These are phyloP conservation scores for Nomada ferruginata DNA, from an alignment of 2,888 invertebrate species.

Conservation along the genomic window DNA sequence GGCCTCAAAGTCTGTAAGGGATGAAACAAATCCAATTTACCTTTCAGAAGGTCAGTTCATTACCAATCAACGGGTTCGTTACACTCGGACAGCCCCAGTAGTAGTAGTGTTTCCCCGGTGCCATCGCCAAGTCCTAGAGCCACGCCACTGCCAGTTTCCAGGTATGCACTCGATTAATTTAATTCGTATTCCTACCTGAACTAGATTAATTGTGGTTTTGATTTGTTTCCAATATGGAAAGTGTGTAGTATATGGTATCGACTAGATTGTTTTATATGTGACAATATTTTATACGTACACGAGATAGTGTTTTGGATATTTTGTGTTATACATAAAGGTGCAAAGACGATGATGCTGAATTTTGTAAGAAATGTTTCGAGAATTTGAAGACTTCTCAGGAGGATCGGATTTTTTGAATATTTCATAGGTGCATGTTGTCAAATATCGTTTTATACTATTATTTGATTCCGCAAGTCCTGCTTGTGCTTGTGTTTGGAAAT, in stretches of 20 bases:
- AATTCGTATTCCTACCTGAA: background rate
- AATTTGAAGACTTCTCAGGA: background rate
- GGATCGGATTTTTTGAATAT: background rate
- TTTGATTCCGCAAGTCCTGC: background rate
- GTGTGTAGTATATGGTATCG: background rate
- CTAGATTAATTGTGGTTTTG: background rate
- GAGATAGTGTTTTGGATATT: too few relatives aligned
- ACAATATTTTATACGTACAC: background rate
- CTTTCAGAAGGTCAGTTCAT: slow-evolving; percentile 89
- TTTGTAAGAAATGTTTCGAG: too few relatives aligned
- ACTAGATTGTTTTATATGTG: background rate
- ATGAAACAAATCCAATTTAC: slow-evolving; percentile 13
- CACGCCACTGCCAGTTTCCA: slow-evolving; percentile 87
- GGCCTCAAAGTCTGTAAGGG: background rate
- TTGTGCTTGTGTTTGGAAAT: background rate
- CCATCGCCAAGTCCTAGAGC: slow-evolving; percentile 91
- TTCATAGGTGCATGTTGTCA: background rate
- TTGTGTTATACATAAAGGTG: too few relatives aligned
- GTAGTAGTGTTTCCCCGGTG: slow-evolving; percentile 93
- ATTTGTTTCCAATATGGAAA: background rate
- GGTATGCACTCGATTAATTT: slow-evolving; percentile 67
- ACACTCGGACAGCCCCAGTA: slow-evolving; percentile 93
- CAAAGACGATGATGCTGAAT: too few relatives aligned
- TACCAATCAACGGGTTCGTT: slow-evolving; percentile 93
- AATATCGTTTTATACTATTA: background rate